phyloP scores from a whole-genome alignment of 2,888 invertebrate species.

The Drepanosiphum platanoidis region DNA sequence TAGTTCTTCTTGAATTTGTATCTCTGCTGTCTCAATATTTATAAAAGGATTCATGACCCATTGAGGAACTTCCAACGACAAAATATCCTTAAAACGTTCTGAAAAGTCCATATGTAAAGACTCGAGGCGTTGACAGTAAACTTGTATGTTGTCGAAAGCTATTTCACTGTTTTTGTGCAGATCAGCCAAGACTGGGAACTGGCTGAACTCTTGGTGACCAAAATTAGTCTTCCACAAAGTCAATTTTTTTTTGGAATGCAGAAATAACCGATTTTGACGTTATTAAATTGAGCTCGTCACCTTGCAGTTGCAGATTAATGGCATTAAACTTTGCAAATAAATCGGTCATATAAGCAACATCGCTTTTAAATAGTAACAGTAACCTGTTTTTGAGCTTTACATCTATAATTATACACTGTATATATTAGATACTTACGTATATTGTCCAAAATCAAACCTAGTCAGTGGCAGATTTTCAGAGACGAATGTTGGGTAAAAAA shows the following conservation, averaged over 20 bases:
- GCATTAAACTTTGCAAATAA: no score
- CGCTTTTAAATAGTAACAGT: no score
- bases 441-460: no score
- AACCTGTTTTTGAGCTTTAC: no score
- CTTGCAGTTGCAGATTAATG: no score
- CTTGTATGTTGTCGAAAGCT: slow-evolving; percentile 63
- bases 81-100: slow-evolving; percentile 38
- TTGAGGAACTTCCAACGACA: slow-evolving; percentile 35
- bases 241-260: slow-evolving; percentile 64
- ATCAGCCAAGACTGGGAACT: slow-evolving; percentile 40
- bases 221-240: slow-evolving; percentile 65
- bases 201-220: slow-evolving; percentile 63
- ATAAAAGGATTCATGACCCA: slow-evolving; percentile 48
- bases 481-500: no score
- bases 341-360: no score
- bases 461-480: no score
- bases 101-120: slow-evolving; percentile 62
- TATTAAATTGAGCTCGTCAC: no score
- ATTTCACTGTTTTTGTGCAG: slow-evolving; percentile 30
- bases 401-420: no score
- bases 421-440: no score
- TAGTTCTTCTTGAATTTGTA: slow-evolving; percentile 58
- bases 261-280: no score
- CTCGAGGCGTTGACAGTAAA: slow-evolving; percentile 64
- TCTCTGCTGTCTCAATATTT: slow-evolving; percentile 63